Conservation (phyloP, 2,797 vertebrate species). For the Sebastiscus tertius region DNA sequence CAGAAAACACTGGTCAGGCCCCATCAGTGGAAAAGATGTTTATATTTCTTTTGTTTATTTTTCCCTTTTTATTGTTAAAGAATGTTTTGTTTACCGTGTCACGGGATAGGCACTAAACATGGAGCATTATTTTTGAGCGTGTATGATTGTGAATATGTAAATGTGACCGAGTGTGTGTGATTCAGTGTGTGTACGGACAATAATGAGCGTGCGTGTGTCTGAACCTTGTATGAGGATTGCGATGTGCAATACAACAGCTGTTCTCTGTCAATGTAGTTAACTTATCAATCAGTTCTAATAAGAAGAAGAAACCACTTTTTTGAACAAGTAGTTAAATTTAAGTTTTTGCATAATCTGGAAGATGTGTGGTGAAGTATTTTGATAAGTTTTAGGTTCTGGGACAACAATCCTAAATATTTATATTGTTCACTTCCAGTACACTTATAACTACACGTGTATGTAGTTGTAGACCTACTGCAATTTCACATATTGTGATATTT, state of each 20-base stretch:
- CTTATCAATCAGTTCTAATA: slow-evolving; percentile 62
- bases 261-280: slow-evolving; percentile 71
- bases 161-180: slow-evolving; percentile 24
- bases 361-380: slow-evolving; percentile 24
- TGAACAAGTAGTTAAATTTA: slow-evolving; percentile 40
- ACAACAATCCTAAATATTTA: slow-evolving; percentile 5
- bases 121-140: slow-evolving; percentile 50
- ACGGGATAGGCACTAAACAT: slow-evolving; percentile 67
- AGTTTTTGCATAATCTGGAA: slow-evolving; percentile 25
- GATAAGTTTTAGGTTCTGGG: slow-evolving; percentile 10
- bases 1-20: slow-evolving; percentile 61
- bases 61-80: slow-evolving; percentile 53
- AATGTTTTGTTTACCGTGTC: slow-evolving; percentile 78
- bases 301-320: slow-evolving; percentile 72
- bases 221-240: slow-evolving; percentile 47
- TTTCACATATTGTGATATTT: slow-evolving; percentile 59
- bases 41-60: slow-evolving; percentile 65
- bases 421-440: slow-evolving; percentile 25
- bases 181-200: slow-evolving; percentile 17
- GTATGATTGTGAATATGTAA: slow-evolving; percentile 48
- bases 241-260: slow-evolving; percentile 75
- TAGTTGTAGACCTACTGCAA: slow-evolving; percentile 21
- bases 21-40: slow-evolving; percentile 70
- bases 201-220: neutral
- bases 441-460: slow-evolving; percentile 14